Evolutionary conservation across 2,888 invertebrate genomes (phyloP), one percentile per base, ranked within the genome.

Genomic region (Neoscelio sp.): DNA sequence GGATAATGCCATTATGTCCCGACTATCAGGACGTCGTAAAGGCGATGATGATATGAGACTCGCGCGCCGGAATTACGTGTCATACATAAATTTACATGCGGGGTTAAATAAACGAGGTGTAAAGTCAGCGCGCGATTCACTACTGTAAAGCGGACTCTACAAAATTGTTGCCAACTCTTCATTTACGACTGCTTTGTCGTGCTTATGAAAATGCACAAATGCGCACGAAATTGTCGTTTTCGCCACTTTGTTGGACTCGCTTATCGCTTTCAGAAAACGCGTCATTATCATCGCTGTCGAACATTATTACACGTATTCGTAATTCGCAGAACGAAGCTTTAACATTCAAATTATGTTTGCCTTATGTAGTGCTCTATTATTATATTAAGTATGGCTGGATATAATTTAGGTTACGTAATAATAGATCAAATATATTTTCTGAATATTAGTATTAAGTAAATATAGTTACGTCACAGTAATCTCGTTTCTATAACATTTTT

Each of bases 21-120:
- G 64, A 70, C 70, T 78, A 78, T 78, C 74, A 78, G 74, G 64
- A 52, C 65, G 64, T 74, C 74, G 74, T 78, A 78, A 78, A 64
- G 64, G 58, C 70, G 64, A 74, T 70, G 73, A 60, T 75, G 76
- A 78, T 78, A 74, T 26, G 68, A 70, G 68, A 60, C 58, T 78
- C 50, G 74, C 44, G 60, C 48, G 40, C 44, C 44, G 48, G 56
- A 70, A 78, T 74, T 74, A 74, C 74, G 68, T 62, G 78, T 50
- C 64, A 56, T 70, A 78, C 78, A 78, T 78, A 74, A 78, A 78
- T 74, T 78, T 74, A 73, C 78, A 73, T 44, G 64, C 50, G 52
- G 52, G 56, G 64, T 74, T 70, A 58, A 74, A 78, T 70, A 74
- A 74, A 74, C 74, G 60, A 64, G 73, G 56, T 64, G 68, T 50